These are phyloP conservation scores for Trochalopteron elliotii DNA, from an alignment of 2,113 vertebrate genomes.

Conservation along the genomic window DNA sequence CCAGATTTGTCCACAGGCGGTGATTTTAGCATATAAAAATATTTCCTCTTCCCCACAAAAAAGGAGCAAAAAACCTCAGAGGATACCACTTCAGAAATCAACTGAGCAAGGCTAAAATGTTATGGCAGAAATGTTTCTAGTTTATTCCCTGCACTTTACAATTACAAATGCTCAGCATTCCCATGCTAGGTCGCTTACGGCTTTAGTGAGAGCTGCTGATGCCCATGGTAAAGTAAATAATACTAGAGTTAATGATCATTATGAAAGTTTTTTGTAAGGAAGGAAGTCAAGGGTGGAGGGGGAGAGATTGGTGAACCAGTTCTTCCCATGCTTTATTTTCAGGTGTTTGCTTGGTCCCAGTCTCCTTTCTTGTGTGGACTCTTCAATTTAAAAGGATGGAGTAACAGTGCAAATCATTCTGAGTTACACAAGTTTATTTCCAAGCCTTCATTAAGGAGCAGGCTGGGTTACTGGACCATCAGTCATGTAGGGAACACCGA, in stretches of 20 bases:
- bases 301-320: not conserved
- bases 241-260: not conserved
- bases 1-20: slow-evolving; percentile 17
- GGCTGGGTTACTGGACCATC: not conserved
- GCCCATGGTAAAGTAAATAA: not conserved
- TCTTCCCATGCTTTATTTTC: not conserved
- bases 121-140: not conserved
- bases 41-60: not conserved
- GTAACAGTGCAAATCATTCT: not conserved
- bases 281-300: not conserved
- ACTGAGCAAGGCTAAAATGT: not conserved
- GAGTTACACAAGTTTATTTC: not conserved
- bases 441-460: not conserved
- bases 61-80: not conserved
- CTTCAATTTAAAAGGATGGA: not conserved
- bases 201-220: not conserved
- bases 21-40: slow-evolving; percentile 11
- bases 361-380: not conserved
- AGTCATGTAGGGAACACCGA: not conserved
- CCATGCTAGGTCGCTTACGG: not conserved
- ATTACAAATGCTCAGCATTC: not conserved
- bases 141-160: not conserved
- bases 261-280: not conserved
- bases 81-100: not conserved
- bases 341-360: not conserved